These are phyloP conservation scores for Zosterops japonicus DNA, from an alignment of 2,113 vertebrate genomes.

Conservation along the genomic window DNA sequence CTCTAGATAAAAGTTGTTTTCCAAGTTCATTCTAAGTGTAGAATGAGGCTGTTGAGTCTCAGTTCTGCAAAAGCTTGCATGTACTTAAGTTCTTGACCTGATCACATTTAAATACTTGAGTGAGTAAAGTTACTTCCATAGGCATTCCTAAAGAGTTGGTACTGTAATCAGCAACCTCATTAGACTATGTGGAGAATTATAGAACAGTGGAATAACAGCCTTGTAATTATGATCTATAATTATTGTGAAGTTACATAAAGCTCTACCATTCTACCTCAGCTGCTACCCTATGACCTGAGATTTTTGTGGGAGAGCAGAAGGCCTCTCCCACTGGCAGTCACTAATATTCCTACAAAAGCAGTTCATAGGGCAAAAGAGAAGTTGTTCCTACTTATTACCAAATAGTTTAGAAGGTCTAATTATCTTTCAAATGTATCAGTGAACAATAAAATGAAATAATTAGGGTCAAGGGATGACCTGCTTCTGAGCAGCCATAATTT, in stretches of 20 bases:
- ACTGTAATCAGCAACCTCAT: background rate
- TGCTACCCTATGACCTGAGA: background rate
- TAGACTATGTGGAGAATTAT: background rate
- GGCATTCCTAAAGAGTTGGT: background rate
- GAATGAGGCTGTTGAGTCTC: background rate
- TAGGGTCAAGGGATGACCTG: slow-evolving; percentile 17
- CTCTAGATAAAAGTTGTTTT: background rate
- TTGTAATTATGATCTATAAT: slow-evolving; percentile 2
- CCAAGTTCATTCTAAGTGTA: background rate
- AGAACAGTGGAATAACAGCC: background rate
- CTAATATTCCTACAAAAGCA: slow-evolving; percentile 55
- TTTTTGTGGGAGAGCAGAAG: slow-evolving; percentile 7
- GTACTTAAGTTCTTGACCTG: background rate
- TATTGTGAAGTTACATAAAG: background rate
- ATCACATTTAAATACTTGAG: background rate
- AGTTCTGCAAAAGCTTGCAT: background rate
- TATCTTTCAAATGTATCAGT: background rate
- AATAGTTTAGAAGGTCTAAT: slow-evolving; percentile 49
- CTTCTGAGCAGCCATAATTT: slow-evolving; percentile 27
- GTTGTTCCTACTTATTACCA: slow-evolving; percentile 50
- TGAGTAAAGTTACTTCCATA: background rate
- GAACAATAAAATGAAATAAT: slow-evolving; percentile 61
- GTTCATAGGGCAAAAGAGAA: slow-evolving; percentile 16
- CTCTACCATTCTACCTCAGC: background rate
- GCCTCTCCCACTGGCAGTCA: background rate